A percentile compares a stretch with the other conserved stretches of the same genome.
Evolutionary conservation across 2,888 invertebrate species (phyloP).

Genomic region (Dromius quadrimaculatus): DNA sequence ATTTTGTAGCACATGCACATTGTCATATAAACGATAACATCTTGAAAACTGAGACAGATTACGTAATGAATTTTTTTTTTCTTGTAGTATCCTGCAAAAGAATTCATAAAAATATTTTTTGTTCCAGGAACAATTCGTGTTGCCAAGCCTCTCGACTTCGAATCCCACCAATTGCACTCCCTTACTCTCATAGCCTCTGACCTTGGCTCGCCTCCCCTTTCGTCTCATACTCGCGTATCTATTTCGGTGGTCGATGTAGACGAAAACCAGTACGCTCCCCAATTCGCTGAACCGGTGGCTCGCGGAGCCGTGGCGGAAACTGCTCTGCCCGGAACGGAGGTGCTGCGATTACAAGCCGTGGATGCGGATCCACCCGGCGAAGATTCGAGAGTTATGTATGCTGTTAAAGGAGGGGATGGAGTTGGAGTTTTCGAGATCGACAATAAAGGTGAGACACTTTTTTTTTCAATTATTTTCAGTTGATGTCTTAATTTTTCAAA

Average conservation of each 20-base stretch:
- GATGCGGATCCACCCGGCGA: conserved; percentile 86
- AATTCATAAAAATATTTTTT: background rate
- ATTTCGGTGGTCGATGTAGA: conserved; percentile 94
- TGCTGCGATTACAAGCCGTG: conserved; percentile 81
- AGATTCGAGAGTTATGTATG: conserved; percentile 87
- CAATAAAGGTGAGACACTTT: conserved; percentile 83
- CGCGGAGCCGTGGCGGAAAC: conserved; percentile 84
- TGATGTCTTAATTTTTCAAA: too few species aligned
- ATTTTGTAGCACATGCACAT: too few species aligned
- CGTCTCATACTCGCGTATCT: conserved; percentile 82
- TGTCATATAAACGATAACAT: too few species aligned
- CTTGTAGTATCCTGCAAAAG: background rate
- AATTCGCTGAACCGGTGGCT: conserved; percentile 84
- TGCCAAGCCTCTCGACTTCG: conserved; percentile 84
- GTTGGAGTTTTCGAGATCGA: conserved; percentile 93
- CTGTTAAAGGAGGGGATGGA: conserved; percentile 89
- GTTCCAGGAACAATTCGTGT: conserved; percentile 83
- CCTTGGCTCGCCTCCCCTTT: conserved; percentile 84
- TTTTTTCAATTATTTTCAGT: too few species aligned
- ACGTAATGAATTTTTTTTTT: background rate
- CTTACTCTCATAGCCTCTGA: conserved; percentile 88
- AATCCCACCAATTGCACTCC: conserved; percentile 89
- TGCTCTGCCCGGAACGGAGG: conserved; percentile 80
- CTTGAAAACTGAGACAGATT: too few species aligned
- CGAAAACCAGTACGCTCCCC: conserved; percentile 88